Base-by-base conservation (phyloP, 1,140 invertebrate genomes). In the Drosophila fuyamai region DNA sequence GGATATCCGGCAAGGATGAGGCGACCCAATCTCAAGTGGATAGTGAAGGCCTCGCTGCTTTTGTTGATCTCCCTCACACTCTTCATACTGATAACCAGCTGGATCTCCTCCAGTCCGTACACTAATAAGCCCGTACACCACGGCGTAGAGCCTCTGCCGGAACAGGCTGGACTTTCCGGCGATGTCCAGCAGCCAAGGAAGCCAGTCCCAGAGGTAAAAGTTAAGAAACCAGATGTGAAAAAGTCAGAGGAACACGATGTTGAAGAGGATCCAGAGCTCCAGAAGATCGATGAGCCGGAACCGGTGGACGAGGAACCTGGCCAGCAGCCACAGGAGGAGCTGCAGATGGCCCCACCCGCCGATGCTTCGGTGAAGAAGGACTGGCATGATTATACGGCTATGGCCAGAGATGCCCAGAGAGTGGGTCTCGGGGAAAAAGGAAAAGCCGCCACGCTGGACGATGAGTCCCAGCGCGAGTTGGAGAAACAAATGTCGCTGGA, bases 361-460 rank as follows among this genome's bases (percentile, higher is more conserved):
- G 56, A 63, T 13, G 23, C 10, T 5, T 95, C 68, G 9, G 9
- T 36, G 0, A 92, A 81, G 44, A 90, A 81, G 58, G 97, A 98
- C 86, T 98, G 97, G 97, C 97, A 98, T 90, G 94, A 98, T 92
- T 96, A 97, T 84, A 93, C 94, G 43, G 93, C 93, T 62, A 97
- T 98, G 76, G 93, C 94, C 53, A 93, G 93, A 29, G 97, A 98
- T 59, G 91, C 90, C 8, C 93, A 93, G 72, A 94, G 96, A 73
- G 94, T 92, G 32, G 97, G 97, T 93, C 93, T 96, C 13, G 97
- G 97, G 4, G 95, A 97, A 76, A 94, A 95, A 70, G 97, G 97
- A 2, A 93, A 93, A 48, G 93, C 95, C 2, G 96, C 96, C 13
- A 81, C 93, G 1, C 70, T 94, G 57, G 96, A 97, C 57, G 94